Conservation (phyloP, 2,888 invertebrate genomes). For the Erebia ligea region DNA sequence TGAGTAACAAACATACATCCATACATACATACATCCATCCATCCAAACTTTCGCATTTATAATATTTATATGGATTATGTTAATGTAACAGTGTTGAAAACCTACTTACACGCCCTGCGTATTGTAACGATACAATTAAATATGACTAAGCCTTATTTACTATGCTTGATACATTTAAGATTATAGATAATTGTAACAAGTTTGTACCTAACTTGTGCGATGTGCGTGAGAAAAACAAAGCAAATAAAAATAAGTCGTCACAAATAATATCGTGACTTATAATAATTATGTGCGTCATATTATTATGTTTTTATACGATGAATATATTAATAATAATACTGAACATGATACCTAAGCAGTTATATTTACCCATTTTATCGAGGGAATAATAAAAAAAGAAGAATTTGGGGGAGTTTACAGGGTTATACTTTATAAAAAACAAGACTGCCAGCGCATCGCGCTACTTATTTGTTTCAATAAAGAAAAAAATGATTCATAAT, state of each 20-base stretch:
- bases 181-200: slow-evolving; percentile 13
- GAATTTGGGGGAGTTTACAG: too few species aligned
- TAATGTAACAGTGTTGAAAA: too few species aligned
- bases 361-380: background rate
- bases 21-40: too few species aligned
- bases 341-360: background rate
- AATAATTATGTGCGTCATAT: background rate
- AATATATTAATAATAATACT: background rate
- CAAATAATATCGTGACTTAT: slow-evolving; percentile 5
- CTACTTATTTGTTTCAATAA: too few species aligned
- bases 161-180: slow-evolving; percentile 10
- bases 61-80: too few species aligned
- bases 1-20: too few species aligned
- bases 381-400: too few species aligned
- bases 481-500: too few species aligned
- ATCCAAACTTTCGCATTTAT: too few species aligned
- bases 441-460: too few species aligned
- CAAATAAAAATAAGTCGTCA: slow-evolving; percentile 5
- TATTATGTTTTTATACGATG: background rate
- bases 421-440: too few species aligned
- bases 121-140: slow-evolving; percentile 5
- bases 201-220: background rate
- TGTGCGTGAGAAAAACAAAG: slow-evolving; percentile 8
- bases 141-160: slow-evolving; percentile 12
- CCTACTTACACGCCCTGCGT: background rate